A percentile compares a stretch with the other conserved stretches of the same genome.
Evolutionary conservation across 2,888 invertebrate genomes (phyloP).

Genomic region (Eucera pruinosa): DNA sequence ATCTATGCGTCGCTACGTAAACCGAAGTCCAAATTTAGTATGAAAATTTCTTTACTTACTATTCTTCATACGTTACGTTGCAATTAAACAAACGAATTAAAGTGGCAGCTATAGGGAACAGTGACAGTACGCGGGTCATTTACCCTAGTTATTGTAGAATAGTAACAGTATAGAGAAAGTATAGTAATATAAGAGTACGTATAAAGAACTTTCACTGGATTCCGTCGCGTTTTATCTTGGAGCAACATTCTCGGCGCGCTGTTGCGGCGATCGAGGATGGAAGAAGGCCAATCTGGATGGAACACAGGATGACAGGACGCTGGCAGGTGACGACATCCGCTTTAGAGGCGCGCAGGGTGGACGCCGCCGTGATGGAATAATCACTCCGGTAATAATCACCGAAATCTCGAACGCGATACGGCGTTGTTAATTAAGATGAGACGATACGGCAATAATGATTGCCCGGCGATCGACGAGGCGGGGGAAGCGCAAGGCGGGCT

Average conservation of each 20-base stretch:
- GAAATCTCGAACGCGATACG: conserved; percentile 21
- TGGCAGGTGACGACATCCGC: background rate
- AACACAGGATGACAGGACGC: background rate
- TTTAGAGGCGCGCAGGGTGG: conserved; percentile 6
- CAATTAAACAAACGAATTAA: too few relatives aligned
- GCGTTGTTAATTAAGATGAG: conserved; percentile 43
- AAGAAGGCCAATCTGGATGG: background rate
- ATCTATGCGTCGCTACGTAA: too few relatives aligned
- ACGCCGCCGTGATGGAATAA: conserved; percentile 20
- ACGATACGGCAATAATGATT: conserved; percentile 40
- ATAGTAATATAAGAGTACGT: too few relatives aligned
- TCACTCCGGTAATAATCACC: conserved; percentile 22
- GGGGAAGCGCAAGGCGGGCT: background rate
- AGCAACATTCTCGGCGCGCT: background rate
- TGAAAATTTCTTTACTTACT: too few relatives aligned
- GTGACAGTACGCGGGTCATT: too few relatives aligned
- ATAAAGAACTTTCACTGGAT: too few relatives aligned
- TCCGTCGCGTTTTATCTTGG: background rate
- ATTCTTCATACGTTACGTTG: too few relatives aligned
- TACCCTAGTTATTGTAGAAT: too few relatives aligned
- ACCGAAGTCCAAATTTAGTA: too few relatives aligned
- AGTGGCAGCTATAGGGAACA: too few relatives aligned
- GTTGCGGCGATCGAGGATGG: background rate
- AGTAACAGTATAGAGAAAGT: too few relatives aligned
- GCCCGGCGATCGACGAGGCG: conserved; percentile 26